These are phyloP conservation scores for Trissoscelio sp. DNA, from an alignment of 2,888 invertebrate genomes.

Conservation along the genomic window DNA sequence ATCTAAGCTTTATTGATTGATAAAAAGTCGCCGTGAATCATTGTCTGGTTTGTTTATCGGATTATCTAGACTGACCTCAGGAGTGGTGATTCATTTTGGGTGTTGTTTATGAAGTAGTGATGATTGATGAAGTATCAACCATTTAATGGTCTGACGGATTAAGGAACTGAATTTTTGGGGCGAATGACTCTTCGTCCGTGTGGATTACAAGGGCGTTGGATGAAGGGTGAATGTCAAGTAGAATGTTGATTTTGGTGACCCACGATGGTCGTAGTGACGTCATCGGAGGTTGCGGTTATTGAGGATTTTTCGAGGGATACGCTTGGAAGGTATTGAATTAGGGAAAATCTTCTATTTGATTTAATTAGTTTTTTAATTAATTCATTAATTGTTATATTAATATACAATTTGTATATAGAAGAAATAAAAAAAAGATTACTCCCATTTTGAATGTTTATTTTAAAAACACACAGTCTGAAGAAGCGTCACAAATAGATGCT, in stretches of 20 bases:
- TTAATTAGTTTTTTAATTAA: no score
- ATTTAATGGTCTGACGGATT: neutral
- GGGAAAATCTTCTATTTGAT: no score
- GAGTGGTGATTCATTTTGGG: constrained; percentile 6
- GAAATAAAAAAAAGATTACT: no score
- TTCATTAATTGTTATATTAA: no score
- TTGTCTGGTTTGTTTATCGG: no score
- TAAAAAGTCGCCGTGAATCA: no score
- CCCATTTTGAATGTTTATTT: no score
- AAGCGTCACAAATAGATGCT: neutral
- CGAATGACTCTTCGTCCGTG: neutral
- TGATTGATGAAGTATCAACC: constrained; percentile 13
- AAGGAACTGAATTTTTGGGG: constrained; percentile 21
- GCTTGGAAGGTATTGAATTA: constrained; percentile 82
- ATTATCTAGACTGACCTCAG: constrained; percentile 48
- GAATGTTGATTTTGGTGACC: constrained; percentile 54
- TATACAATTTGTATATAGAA: no score
- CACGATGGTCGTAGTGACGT: constrained; percentile 74
- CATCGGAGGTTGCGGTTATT: constrained; percentile 78
- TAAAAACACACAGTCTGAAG: no score
- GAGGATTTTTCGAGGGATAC: constrained; percentile 81
- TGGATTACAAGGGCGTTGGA: neutral
- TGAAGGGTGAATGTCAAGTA: constrained; percentile 37
- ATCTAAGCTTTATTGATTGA: no score
- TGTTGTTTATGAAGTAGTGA: constrained; percentile 18